These are phyloP conservation scores for Lophius americanus DNA, from an alignment of 2,797 vertebrate genomes.

Conservation along the genomic window DNA sequence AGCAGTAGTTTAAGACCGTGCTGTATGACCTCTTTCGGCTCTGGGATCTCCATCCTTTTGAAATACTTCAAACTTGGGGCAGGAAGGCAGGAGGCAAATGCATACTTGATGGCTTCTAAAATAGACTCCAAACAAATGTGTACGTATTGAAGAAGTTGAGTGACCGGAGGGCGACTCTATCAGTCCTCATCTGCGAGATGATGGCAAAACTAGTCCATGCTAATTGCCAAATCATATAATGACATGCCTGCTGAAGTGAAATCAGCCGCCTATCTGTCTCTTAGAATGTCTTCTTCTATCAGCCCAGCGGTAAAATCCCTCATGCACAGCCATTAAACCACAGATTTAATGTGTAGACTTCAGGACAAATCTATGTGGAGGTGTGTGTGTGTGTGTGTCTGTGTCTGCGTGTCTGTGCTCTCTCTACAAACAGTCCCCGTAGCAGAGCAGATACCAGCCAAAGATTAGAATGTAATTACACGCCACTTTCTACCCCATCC, in stretches of 20 bases:
- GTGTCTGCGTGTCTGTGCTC: constrained; percentile 56
- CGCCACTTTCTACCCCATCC: constrained; percentile 79
- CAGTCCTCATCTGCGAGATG: constrained; percentile 30
- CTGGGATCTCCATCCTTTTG: constrained; percentile 41
- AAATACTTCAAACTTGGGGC: constrained; percentile 35
- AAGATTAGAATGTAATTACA: constrained; percentile 82
- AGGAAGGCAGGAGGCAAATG: constrained; percentile 47
- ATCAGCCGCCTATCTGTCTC: constrained; percentile 63
- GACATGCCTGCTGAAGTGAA: constrained; percentile 43
- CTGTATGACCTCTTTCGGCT: constrained; percentile 56
- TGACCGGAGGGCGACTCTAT: constrained; percentile 37
- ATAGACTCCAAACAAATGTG: constrained; percentile 29
- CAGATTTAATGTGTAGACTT: constrained; percentile 64
- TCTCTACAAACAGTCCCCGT: constrained; percentile 66
- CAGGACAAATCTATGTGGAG: constrained; percentile 57
- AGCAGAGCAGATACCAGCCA: constrained; percentile 73
- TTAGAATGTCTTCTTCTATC: constrained; percentile 52
- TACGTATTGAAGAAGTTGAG: constrained; percentile 41
- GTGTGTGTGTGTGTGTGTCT: constrained; percentile 52
- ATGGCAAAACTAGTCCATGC: constrained; percentile 36
- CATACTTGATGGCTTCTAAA: constrained; percentile 51
- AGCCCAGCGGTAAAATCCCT: constrained; percentile 46
- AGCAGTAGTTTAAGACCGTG: background rate
- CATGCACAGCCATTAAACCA: constrained; percentile 45
- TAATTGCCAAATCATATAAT: constrained; percentile 62